phyloP scores from a whole-genome alignment of 53 echinoderm and acorn worm species.

The Astropecten irregularis region DNA sequence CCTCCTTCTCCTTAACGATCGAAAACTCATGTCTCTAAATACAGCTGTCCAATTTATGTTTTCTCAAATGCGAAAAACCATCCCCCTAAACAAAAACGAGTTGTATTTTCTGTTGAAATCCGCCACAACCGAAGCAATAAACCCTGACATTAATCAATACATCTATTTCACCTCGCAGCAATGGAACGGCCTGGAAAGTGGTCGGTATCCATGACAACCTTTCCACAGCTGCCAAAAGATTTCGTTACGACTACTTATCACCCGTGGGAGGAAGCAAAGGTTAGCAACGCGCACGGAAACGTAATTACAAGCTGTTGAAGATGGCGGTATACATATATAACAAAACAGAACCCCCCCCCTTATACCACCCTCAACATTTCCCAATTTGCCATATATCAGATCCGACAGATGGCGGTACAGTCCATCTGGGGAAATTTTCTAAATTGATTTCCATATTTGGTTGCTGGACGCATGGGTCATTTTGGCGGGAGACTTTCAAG shows the following conservation, averaged over 20 bases:
- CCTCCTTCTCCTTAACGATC: too few relatives aligned
- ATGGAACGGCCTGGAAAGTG: neutral
- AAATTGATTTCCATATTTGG: too few relatives aligned
- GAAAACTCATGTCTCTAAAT: too few relatives aligned
- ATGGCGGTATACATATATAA: neutral
- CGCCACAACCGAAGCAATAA: neutral
- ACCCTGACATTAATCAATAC: neutral
- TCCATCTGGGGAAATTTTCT: too few relatives aligned
- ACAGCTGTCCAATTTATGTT: too few relatives aligned
- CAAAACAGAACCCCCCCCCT: neutral
- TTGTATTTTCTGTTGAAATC: too few relatives aligned
- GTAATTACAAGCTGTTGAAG: neutral
- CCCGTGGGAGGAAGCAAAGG: neutral
- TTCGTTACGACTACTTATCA: constrained; percentile 27
- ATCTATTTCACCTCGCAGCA: neutral
- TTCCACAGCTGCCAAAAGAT: constrained; percentile 16
- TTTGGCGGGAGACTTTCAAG: too few relatives aligned
- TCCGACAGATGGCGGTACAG: too few relatives aligned
- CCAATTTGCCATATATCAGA: neutral
- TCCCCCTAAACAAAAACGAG: too few relatives aligned
- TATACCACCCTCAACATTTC: neutral
- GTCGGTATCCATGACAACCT: constrained; percentile 14
- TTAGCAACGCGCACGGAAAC: neutral
- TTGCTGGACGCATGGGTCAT: too few relatives aligned
- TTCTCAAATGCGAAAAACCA: too few relatives aligned